Conservation (phyloP, 2,113 vertebrate genomes). For the Cettia cetti region DNA sequence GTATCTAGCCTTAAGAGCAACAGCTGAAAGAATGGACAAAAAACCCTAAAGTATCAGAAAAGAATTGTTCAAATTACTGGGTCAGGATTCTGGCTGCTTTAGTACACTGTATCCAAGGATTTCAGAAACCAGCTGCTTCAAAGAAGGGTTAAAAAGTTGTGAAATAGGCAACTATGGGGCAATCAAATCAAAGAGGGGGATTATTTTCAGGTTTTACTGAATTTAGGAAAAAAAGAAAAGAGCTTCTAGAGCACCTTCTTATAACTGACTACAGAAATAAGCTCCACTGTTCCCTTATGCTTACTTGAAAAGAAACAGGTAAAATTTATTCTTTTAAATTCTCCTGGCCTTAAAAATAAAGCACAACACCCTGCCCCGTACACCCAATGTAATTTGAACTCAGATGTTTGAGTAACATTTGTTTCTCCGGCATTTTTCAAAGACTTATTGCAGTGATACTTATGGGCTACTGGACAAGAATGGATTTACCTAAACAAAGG, state of each 20-base stretch:
- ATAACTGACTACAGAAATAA: not conserved
- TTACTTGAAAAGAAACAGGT: not conserved
- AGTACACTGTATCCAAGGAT: not conserved
- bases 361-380: fast-evolving
- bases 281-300: not conserved
- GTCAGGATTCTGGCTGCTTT: not conserved
- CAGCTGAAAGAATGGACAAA: not conserved
- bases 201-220: not conserved
- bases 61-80: not conserved
- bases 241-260: not conserved
- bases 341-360: not conserved
- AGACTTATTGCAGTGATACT: not conserved
- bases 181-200: not conserved
- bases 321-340: not conserved
- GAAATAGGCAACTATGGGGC: not conserved
- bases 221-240: not conserved
- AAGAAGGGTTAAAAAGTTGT: not conserved
- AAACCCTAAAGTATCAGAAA: not conserved
- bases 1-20: not conserved
- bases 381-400: not conserved
- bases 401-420: not conserved
- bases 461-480: not conserved
- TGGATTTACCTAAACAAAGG: not conserved
- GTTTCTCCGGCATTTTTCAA: not conserved
- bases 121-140: not conserved